Percentiles rank a stretch among this genome's conserved stretches.
Conservation (phyloP, 1,140 invertebrate genomes). For the Leucophenga varia region DNA sequence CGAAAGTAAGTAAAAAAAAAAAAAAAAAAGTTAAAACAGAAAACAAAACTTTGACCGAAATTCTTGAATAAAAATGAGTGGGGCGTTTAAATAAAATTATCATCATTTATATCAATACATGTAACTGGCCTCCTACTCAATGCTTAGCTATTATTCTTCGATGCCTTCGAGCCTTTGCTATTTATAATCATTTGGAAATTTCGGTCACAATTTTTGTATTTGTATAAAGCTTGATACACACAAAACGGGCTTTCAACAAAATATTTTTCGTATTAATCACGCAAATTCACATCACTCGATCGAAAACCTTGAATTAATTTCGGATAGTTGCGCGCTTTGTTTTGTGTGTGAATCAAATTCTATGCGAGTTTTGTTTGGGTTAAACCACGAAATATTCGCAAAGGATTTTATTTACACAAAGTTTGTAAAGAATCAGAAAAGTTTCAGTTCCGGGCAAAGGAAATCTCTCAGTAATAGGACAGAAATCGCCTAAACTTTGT, state of each 20-base stretch:
- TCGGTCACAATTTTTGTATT: constrained; percentile 44
- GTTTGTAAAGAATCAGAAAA: constrained; percentile 37
- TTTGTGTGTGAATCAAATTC: constrained; percentile 41
- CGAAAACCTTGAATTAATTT: constrained; percentile 17
- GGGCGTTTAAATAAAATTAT: too few relatives aligned
- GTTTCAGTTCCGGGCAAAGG: neutral
- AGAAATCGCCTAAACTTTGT: constrained; percentile 41
- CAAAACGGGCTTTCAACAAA: constrained; percentile 30
- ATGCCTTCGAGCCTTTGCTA: constrained; percentile 16
- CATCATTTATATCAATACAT: too few relatives aligned
- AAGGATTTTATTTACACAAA: constrained; percentile 57
- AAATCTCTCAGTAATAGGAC: neutral
- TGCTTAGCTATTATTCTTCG: too few relatives aligned
- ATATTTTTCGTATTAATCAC: constrained; percentile 12
- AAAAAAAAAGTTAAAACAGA: constrained; percentile 17
- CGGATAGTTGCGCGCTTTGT: constrained; percentile 25
- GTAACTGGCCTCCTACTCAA: too few relatives aligned
- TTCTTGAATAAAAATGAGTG: constrained; percentile 15
- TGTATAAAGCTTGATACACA: constrained; percentile 51
- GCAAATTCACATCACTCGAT: constrained; percentile 5
- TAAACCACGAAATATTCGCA: constrained; percentile 13
- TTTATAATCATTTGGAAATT: constrained; percentile 42
- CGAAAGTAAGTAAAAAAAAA: constrained; percentile 25
- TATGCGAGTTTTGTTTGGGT: too few relatives aligned
- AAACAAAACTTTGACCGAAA: constrained; percentile 43